Conservation (phyloP, 2,888 invertebrate species). For the Microplitis manilae region DNA sequence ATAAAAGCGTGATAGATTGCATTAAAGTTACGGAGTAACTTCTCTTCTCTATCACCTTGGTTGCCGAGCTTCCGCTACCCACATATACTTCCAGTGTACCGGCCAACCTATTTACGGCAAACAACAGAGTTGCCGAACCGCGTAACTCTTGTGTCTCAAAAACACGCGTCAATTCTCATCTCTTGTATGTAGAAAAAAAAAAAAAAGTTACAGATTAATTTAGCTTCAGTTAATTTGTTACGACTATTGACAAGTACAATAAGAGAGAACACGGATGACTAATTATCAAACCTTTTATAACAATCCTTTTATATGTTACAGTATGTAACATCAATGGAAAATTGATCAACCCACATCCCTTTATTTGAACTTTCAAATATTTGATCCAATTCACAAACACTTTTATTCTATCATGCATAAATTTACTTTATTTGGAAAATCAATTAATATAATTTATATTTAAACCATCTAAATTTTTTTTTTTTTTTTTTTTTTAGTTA, state of each 20-base stretch:
- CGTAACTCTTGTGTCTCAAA: background rate
- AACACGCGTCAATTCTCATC: conserved; percentile 1
- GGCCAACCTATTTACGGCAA: background rate
- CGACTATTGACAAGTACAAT: background rate
- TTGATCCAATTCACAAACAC: background rate
- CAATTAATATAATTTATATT: background rate
- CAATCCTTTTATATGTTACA: background rate
- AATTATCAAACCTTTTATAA: background rate
- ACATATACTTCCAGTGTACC: conserved; percentile 37
- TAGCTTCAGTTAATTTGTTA: background rate
- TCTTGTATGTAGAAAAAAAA: background rate
- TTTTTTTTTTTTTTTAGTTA: background rate
- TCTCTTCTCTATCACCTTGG: conserved; percentile 47
- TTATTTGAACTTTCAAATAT: background rate
- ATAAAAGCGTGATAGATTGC: conserved; percentile 65
- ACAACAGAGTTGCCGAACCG: background rate
- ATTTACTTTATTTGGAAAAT: background rate
- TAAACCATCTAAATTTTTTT: background rate
- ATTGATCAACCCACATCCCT: background rate
- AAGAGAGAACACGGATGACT: background rate
- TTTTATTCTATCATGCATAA: background rate
- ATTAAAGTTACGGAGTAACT: conserved; percentile 62
- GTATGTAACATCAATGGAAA: background rate
- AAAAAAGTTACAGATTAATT: background rate
- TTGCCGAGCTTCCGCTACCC: conserved; percentile 30